Percentiles rank a stretch among this genome's conserved stretches.
Evolutionary conservation across 2,888 invertebrate species (phyloP).

Genomic region (Atethmia centrago): DNA sequence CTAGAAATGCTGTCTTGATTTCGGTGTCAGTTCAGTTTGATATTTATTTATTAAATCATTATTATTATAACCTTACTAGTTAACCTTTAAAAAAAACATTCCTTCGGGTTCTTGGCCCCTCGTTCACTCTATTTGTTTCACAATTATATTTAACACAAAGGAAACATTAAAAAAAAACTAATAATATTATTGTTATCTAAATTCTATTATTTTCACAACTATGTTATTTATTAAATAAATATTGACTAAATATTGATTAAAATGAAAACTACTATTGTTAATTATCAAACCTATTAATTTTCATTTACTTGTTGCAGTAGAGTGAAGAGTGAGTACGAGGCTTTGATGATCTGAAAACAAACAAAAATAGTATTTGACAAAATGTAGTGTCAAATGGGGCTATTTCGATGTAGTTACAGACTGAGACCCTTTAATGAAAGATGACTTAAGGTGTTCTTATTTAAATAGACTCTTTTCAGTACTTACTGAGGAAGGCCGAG

Average conservation of each 20-base stretch:
- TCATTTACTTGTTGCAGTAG: constrained; percentile 85
- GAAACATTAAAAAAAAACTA: constrained; percentile 14
- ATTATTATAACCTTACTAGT: background rate
- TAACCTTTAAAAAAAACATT: background rate
- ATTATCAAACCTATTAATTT: constrained; percentile 56
- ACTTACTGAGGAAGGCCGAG: background rate
- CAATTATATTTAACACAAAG: background rate
- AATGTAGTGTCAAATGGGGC: background rate
- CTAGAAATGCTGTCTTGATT: background rate
- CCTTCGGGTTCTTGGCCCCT: too few species aligned
- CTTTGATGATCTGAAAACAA: constrained; percentile 89
- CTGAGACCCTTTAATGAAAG: background rate
- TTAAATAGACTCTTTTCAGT: background rate
- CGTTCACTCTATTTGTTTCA: too few species aligned
- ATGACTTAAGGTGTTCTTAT: background rate
- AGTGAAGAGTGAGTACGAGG: constrained; percentile 90
- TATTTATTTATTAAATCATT: background rate
- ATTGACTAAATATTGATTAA: background rate
- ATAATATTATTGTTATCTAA: background rate
- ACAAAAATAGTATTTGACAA: background rate
- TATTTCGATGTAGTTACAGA: too few species aligned
- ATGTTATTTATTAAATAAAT: background rate
- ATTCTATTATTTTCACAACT: background rate
- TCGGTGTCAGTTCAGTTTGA: background rate
- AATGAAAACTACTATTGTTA: background rate